These are phyloP conservation scores for Plebejus melissa DNA, from an alignment of 2,888 invertebrate genomes.

Conservation along the genomic window DNA sequence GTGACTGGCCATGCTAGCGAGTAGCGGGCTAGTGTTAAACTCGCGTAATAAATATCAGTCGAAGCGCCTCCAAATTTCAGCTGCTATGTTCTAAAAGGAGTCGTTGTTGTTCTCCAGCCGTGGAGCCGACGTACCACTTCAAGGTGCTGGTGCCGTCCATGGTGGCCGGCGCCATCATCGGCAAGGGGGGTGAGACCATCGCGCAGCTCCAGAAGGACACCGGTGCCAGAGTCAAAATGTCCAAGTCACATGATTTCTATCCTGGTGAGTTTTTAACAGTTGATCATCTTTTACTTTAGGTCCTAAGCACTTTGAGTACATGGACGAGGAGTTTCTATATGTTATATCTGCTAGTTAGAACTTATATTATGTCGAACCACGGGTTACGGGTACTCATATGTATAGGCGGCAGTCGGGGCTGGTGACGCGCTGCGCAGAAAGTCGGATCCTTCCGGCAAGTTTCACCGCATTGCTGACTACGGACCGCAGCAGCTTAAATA, in stretches of 20 bases:
- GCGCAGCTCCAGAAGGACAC: conserved; percentile 98
- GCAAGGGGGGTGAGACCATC: conserved; percentile 99
- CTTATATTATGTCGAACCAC: too few relatives aligned
- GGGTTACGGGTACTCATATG: too few relatives aligned
- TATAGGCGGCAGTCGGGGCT: background rate
- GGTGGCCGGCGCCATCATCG: conserved; percentile 99
- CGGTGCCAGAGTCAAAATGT: conserved; percentile 99
- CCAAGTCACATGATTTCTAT: conserved; percentile 98
- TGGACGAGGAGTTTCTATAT: too few relatives aligned
- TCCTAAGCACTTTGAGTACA: too few relatives aligned
- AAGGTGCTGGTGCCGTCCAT: conserved; percentile 97
- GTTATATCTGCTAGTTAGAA: too few relatives aligned
- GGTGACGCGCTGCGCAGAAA: background rate
- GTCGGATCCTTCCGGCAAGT: background rate
- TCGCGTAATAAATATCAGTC: too few relatives aligned
- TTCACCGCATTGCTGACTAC: background rate
- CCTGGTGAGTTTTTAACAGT: conserved; percentile 86
- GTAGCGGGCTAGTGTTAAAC: too few relatives aligned
- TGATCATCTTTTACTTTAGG: too few relatives aligned
- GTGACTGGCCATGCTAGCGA: too few relatives aligned
- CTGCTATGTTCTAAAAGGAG: conserved; percentile 37
- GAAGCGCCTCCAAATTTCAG: conserved; percentile 6
- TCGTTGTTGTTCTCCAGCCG: conserved; percentile 75
- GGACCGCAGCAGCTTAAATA: background rate
- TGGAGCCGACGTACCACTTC: conserved; percentile 95